Base-by-base conservation (phyloP, 2,888 invertebrate species). In the Hypsopygia costalis region DNA sequence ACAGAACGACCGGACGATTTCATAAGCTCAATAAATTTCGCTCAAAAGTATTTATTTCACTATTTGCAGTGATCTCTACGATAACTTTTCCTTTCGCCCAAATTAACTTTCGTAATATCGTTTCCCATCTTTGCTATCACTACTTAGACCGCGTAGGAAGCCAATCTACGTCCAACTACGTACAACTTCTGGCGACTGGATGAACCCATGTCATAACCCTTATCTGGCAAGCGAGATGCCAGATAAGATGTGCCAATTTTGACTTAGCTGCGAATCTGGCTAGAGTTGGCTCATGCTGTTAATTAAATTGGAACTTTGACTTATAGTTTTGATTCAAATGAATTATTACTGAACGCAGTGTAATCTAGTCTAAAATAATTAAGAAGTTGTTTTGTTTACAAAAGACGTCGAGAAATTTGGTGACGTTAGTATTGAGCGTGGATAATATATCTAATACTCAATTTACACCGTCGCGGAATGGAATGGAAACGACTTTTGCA, bases 191-290 rank as follows among this genome's bases (percentile, higher is more conserved):
- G 52, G 48, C 58, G 43, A 54, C 52, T 54, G 47, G 48, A 58
- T 52, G 51, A 55, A 73, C 71, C 70, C 66, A 57, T 72, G 67
- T 77, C 75, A 76, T 70, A 74, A 62, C 62, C 63, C 65, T 62
- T 66, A 62, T 69, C 69, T 58, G 41, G 47, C 47, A 51, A 50
- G 45, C 47, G 47, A 43, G 61, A 62, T 67, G 57, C 57, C 58
- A 69, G 79, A 76, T 76, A 77, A 70, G 67, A 62, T 54, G 64
- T 72, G 69, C 75, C 78, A 79, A 76, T 78, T 79, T 69, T 63
- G 69, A 69, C 57, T 68, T 62, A 61, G 58, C 58, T 53, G 54
- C 53, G 57, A 58, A 51, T 44, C 57, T 47, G 47, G 54, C 51
- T 55, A 44, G 56, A 67, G 54, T 71, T 63, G 58, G 66, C 53